A percentile compares a stretch with the other conserved stretches of the same genome.
phyloP scores from a whole-genome alignment of 2,888 invertebrate species.

The Erebia ligea region DNA sequence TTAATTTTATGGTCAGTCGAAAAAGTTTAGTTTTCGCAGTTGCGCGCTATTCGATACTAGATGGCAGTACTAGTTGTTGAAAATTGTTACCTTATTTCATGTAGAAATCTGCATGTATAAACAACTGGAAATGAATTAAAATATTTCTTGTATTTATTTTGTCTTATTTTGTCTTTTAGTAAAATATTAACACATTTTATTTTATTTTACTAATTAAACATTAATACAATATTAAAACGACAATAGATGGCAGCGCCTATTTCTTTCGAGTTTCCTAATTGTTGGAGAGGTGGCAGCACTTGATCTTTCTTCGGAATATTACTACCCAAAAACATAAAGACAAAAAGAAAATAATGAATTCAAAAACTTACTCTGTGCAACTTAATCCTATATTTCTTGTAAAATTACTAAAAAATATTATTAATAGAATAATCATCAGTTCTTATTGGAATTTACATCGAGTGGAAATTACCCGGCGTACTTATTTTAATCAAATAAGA shows the following conservation, averaged over 20 bases:
- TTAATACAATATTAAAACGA: neutral
- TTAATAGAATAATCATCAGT: too few species aligned
- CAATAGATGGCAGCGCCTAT: constrained; percentile 2
- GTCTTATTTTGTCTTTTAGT: neutral
- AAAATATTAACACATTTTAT: neutral
- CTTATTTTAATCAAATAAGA: constrained; percentile 1
- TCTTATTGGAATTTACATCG: too few species aligned
- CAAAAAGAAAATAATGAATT: neutral
- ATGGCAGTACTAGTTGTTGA: constrained; percentile 18
- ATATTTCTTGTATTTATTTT: neutral
- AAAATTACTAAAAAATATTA: too few species aligned
- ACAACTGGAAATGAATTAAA: neutral
- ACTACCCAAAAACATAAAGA: neutral
- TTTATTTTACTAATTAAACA: neutral
- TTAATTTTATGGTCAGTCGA: neutral
- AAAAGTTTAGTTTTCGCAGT: neutral
- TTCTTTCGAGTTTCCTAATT: neutral
- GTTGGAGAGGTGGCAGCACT: constrained; percentile 11
- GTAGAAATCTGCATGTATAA: neutral
- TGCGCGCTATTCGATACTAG: constrained; percentile 47
- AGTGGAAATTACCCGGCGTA: too few species aligned
- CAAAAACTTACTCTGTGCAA: too few species aligned
- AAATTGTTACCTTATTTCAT: neutral
- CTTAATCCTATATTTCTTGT: too few species aligned
- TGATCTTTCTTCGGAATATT: neutral